Percentiles rank a stretch among this genome's conserved stretches.
These are phyloP conservation scores for Metacarcinus magister DNA, from an alignment of 2,888 invertebrate genomes.

Conservation along the genomic window DNA sequence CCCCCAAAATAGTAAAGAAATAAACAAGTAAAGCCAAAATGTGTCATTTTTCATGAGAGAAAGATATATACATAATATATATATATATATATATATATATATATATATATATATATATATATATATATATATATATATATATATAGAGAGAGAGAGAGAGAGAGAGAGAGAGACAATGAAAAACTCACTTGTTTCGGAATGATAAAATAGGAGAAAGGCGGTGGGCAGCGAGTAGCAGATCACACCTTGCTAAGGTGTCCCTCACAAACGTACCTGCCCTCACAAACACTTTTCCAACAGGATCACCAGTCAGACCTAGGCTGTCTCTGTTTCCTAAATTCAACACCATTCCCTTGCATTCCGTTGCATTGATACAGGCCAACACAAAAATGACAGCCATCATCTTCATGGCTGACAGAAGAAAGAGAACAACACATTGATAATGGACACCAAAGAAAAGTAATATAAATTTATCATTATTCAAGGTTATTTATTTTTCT, in stretches of 20 bases:
- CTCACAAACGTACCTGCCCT: neutral
- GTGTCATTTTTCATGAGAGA: too few species aligned
- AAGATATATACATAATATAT: too few species aligned
- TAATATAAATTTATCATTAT: too few species aligned
- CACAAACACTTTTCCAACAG: neutral
- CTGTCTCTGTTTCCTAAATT: neutral
- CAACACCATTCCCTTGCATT: neutral
- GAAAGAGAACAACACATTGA: neutral
- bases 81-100: too few species aligned
- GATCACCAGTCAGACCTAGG: neutral
- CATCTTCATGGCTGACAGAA: neutral
- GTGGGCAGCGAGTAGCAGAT: neutral
- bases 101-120: too few species aligned
- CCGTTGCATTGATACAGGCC: neutral
- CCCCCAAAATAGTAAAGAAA: neutral
- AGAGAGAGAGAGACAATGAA: too few species aligned
- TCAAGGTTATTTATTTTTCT: too few species aligned
- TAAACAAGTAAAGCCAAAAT: neutral
- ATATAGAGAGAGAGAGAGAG: too few species aligned
- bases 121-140: too few species aligned
- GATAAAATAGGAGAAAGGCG: neutral
- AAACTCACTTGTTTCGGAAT: conserved; percentile 2
- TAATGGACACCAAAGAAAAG: too few species aligned
- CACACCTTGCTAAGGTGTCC: neutral
- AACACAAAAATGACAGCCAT: neutral